Evolutionary conservation across 2,888 invertebrate species (phyloP), one percentile per base, ranked within the genome.

Genomic region (Limnephilus marmoratus): DNA sequence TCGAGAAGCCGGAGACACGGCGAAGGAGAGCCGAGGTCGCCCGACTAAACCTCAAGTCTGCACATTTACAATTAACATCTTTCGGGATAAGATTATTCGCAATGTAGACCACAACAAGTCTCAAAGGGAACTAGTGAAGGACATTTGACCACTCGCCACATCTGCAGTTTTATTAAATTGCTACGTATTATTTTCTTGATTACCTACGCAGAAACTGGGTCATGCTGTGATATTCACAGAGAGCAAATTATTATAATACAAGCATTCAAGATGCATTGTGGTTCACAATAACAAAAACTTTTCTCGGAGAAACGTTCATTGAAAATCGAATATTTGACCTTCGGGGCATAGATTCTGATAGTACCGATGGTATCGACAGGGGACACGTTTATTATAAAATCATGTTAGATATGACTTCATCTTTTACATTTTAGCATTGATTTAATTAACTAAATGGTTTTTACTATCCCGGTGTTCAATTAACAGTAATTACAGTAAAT

Each of bases 151-250:
- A 85, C 45, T 85, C 85, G n/a, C 45, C n/a, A 85, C n/a, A 90
- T 41, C 41, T 81, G 53, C 53, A 90, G 31, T 90, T 81, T 90
- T 82, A 90, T 82, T 81, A 90, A 81, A 90, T 90, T 49, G 49
- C 41, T 82, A 81, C 24, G 53, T 24, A 68, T 90, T 90, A 34
- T 90, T 90, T 68, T 37, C 34, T 24, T 90, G 89, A 89, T 89
- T 81, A 89, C 41, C 37, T 90, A 81, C 24, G 81, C n/a, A 34
- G 34, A 37, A 90, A 81, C 90, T 90, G 45, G 90, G 90, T 90
- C 90, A 90, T 34, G 81, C 82, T 29, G 83, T 83, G 83, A 34
- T 83, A 83, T 83, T 83, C 83, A 83, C 31, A 45, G 45, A 85
- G 53, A 68, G 53, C 53, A 68, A 68, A 68, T 68, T 24, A 68